Conservation (phyloP, 2,888 invertebrate genomes). For the Brachycybe producta region DNA sequence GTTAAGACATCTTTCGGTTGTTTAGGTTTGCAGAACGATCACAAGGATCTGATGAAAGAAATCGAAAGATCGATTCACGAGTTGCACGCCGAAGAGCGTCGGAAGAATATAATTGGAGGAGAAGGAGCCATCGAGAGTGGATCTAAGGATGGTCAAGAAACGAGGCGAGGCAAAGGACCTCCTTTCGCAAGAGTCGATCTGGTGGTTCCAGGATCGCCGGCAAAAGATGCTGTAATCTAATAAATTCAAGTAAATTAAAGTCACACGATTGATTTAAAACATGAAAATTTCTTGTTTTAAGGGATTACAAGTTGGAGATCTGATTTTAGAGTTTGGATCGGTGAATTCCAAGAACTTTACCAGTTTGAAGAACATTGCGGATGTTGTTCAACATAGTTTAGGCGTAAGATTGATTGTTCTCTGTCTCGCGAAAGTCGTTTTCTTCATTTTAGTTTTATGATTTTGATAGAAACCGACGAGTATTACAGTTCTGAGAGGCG, state of each 20-base stretch:
- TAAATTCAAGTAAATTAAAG: background rate
- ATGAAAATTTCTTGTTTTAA: constrained; percentile 30
- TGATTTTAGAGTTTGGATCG: constrained; percentile 62
- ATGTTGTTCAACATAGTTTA: constrained; percentile 44
- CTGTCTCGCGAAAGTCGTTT: background rate
- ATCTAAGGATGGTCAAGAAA: constrained; percentile 21
- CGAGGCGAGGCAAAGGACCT: too few relatives aligned
- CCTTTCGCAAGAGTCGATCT: constrained; percentile 57
- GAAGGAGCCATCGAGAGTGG: constrained; percentile 18
- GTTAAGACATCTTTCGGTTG: background rate
- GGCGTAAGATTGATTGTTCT: constrained; percentile 18
- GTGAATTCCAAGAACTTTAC: constrained; percentile 56
- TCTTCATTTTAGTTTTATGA: too few relatives aligned
- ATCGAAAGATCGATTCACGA: constrained; percentile 30
- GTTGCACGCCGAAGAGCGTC: constrained; percentile 36
- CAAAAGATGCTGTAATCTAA: constrained; percentile 48
- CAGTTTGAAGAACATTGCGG: constrained; percentile 51
- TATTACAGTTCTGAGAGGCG: constrained; percentile 36
- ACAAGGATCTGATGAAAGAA: constrained; percentile 32
- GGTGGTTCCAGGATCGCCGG: constrained; percentile 65
- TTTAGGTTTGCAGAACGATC: constrained; percentile 35
- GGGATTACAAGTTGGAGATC: constrained; percentile 57
- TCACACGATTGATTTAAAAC: constrained; percentile 2
- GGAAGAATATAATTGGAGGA: constrained; percentile 19
- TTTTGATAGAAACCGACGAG: constrained; percentile 24